Conservation (phyloP, 1,140 invertebrate genomes). For the Euglossa dilemma region DNA sequence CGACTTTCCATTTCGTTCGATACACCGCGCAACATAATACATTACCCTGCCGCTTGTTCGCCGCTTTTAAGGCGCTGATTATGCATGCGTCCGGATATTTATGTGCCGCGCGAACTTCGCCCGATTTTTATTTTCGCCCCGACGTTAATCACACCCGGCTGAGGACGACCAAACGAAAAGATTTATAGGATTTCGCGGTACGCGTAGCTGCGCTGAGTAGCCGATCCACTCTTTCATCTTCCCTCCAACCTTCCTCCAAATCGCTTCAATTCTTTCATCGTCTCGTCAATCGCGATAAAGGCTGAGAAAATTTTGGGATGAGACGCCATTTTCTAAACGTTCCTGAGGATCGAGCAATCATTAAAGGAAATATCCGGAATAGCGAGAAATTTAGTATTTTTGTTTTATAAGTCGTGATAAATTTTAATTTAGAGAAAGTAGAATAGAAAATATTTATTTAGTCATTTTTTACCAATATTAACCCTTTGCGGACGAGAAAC, state of each 20-base stretch:
- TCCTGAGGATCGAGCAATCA: no score
- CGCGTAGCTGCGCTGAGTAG: background rate
- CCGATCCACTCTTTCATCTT: background rate
- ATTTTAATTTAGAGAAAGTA: no score
- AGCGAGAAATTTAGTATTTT: no score
- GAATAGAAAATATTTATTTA: no score
- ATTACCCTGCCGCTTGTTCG: constrained; percentile 51
- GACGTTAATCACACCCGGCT: constrained; percentile 39
- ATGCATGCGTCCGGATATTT: constrained; percentile 52
- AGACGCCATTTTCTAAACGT: no score
- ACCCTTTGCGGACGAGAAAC: no score
- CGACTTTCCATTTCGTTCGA: constrained; percentile 67
- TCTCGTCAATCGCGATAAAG: background rate
- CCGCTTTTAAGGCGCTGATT: constrained; percentile 56
- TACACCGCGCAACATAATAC: constrained; percentile 53
- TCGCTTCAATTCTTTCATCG: background rate
- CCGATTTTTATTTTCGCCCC: constrained; percentile 13
- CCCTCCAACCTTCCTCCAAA: background rate
- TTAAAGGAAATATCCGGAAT: no score
- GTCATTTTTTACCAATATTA: no score
- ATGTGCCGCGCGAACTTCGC: constrained; percentile 24
- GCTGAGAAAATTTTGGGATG: no score
- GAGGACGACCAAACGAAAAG: background rate
- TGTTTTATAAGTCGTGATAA: no score
- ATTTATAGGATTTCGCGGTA: constrained; percentile 1